These are phyloP conservation scores for Planiliza haematocheilus DNA, from an alignment of 2,113 vertebrate genomes.

Conservation along the genomic window DNA sequence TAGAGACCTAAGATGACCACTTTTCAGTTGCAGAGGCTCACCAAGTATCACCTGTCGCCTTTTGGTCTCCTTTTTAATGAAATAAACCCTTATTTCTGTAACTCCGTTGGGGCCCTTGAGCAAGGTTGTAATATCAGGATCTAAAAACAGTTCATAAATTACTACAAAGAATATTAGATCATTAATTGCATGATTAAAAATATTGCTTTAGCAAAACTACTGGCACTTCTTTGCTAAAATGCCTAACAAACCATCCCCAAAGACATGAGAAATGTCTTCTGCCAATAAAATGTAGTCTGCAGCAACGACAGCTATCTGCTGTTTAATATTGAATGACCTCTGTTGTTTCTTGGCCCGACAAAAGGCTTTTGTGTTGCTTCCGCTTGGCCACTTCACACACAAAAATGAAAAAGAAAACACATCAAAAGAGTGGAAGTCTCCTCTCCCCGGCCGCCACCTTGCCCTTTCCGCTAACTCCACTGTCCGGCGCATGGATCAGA, in stretches of 20 bases:
- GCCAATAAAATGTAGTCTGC: slow-evolving; percentile 13
- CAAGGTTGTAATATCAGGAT: too few relatives aligned
- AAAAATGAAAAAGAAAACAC: slow-evolving; percentile 38
- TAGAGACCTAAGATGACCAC: too few relatives aligned
- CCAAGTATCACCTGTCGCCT: too few relatives aligned
- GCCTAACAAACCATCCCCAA: not conserved
- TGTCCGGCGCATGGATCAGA: slow-evolving; percentile 26
- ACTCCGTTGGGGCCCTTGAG: too few relatives aligned
- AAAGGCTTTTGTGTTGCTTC: slow-evolving; percentile 68
- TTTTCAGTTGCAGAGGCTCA: too few relatives aligned
- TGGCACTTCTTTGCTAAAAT: not conserved
- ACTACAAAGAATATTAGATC: too few relatives aligned
- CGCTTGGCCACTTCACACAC: slow-evolving; percentile 55
- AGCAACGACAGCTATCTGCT: slow-evolving; percentile 37
- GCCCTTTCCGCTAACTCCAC: slow-evolving; percentile 37
- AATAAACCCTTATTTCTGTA: too few relatives aligned
- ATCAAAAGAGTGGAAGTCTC: slow-evolving; percentile 41
- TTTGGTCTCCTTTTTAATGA: too few relatives aligned
- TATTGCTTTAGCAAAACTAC: not conserved
- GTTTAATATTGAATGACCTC: slow-evolving; percentile 74
- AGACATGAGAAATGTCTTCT: not conserved
- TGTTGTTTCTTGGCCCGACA: slow-evolving; percentile 42
- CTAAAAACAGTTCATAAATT: too few relatives aligned
- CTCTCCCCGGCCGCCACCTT: slow-evolving; percentile 15
- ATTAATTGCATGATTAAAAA: too few relatives aligned